phyloP scores from a whole-genome alignment of 2,113 vertebrate species.

The Madoqua kirkii region DNA sequence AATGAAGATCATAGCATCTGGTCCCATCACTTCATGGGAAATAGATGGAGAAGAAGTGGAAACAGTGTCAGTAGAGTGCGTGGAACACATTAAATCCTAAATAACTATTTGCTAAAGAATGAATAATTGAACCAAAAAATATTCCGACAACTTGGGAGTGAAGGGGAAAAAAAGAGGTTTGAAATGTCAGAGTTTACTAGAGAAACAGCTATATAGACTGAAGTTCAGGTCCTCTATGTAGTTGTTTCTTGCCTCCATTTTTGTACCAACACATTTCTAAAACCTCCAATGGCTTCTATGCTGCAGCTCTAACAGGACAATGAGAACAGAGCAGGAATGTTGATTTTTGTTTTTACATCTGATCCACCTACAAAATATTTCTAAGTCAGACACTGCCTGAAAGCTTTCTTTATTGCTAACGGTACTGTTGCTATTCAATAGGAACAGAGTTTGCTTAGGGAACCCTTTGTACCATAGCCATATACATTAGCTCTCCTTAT shows the following conservation, averaged over 20 bases:
- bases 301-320: neutral
- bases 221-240: neutral
- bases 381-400: conserved; percentile 26
- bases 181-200: neutral
- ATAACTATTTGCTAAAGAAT: neutral
- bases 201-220: neutral
- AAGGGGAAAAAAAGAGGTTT: neutral
- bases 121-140: neutral
- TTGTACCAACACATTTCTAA: neutral
- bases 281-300: neutral
- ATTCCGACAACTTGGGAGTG: neutral
- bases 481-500: conserved; percentile 3
- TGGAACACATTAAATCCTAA: neutral
- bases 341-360: neutral
- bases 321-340: neutral
- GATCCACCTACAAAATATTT: conserved; percentile 15
- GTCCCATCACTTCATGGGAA: no score
- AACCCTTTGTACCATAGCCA: neutral
- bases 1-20: no score
- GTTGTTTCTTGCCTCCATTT: neutral
- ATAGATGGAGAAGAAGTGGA: no score
- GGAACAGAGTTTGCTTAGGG: neutral
- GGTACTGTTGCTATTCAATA: neutral
- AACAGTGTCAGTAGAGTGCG: no score
- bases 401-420: conserved; percentile 25